phyloP scores from a whole-genome alignment of 2,113 vertebrate genomes.

The Promerops cafer region DNA sequence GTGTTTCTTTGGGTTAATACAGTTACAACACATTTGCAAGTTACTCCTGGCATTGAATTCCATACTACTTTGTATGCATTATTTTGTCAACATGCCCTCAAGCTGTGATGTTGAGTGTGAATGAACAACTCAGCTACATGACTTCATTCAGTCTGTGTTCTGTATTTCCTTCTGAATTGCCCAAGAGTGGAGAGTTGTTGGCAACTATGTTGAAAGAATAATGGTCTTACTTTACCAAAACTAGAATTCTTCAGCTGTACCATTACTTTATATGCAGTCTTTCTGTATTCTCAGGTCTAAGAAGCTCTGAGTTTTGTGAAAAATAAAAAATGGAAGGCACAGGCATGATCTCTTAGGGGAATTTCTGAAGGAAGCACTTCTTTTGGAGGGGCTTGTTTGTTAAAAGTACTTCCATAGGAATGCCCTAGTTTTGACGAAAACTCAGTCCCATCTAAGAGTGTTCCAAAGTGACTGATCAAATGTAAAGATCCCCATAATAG shows the following conservation, averaged over 20 bases:
- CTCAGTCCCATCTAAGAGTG: neutral
- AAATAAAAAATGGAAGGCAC: neutral
- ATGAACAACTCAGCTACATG: neutral
- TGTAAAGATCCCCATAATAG: neutral
- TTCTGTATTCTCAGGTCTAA: neutral
- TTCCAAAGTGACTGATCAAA: neutral
- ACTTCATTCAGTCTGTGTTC: neutral
- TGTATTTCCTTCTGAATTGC: neutral
- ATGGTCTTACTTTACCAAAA: neutral
- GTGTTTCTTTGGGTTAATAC: neutral
- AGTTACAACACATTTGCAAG: neutral
- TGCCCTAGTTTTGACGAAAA: neutral
- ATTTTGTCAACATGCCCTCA: neutral
- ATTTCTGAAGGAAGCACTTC: neutral
- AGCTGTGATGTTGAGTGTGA: neutral
- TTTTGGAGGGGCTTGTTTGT: neutral
- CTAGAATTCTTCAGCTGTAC: neutral
- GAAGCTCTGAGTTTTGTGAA: neutral
- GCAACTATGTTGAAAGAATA: neutral
- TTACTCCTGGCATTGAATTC: neutral
- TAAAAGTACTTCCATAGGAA: neutral
- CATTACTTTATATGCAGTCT: neutral
- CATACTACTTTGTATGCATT: neutral
- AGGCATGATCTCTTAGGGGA: neutral
- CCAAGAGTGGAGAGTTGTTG: neutral